Evolutionary conservation across 2,797 vertebrate genomes (phyloP), one percentile per base, ranked within the genome.

Genomic region (Heliangelus exortis): DNA sequence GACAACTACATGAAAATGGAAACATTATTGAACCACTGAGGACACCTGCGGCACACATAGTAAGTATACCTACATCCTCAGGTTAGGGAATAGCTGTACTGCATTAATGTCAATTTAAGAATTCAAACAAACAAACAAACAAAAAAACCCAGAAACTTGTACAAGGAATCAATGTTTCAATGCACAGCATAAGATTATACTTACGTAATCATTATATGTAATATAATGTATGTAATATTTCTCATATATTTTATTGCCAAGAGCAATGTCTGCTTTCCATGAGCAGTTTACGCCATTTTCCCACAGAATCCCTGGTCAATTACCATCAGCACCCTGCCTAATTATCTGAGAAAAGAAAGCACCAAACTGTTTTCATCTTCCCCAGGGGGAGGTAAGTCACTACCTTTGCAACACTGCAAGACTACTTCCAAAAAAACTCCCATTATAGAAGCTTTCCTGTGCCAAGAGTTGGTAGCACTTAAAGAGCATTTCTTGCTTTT

Each of bases 301-400:
- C 53, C 41, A 9, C 39, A 41, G 65, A 82, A 54, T 47, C 45
- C 10, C 8, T 31, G 11, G 53, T 74, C 33, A 63, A 7, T 34
- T 53, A 31, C 51, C 66, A 45, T 39, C 84, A 62, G n/a, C n/a
- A 47, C 9, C 0, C 2, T 2, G 25, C 48, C 16, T 68, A 51
- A 76, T 17, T 87, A 36, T 31, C 54, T 34, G 53, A 71, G 53
- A 57, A 18, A 36, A 36, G 29, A 26, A 69, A 63, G 29, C 80
- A 55, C 6, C 62, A 47, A 36, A 65, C 45, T 50, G 57, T 34
- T 80, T 78, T 43, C 19, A 73, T 11, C 51, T 43, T 22, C 25
- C 55, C 23, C 3, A 0, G 0, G 53, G 53, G 36, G 26, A 65
- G 10, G 50, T 34, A 31, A 43, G 50, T 23, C 16, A 15, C 15